These are phyloP conservation scores for Dromiciops gliroides DNA, from an alignment of 2,113 vertebrate species.

Conservation along the genomic window DNA sequence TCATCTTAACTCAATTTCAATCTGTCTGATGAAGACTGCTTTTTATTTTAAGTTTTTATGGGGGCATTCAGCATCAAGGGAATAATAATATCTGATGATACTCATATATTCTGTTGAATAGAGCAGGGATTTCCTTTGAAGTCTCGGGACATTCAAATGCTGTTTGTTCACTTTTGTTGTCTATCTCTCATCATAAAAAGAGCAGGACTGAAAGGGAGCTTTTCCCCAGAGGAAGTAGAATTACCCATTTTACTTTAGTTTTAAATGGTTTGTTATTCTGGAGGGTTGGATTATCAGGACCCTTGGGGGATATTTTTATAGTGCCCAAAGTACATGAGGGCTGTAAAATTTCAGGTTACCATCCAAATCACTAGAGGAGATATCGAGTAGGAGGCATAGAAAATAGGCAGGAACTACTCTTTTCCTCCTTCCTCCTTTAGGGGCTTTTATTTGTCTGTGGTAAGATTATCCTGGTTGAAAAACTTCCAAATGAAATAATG, in stretches of 20 bases:
- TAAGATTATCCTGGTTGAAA: not conserved
- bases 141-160: slow-evolving; percentile 23
- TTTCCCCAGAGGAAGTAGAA: slow-evolving; percentile 3
- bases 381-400: not conserved
- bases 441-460: not conserved
- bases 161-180: slow-evolving; percentile 8
- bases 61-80: not conserved
- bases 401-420: not conserved
- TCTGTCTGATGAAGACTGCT: slow-evolving; percentile 2
- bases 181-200: not conserved
- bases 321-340: not conserved
- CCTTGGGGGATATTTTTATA: slow-evolving; percentile 23
- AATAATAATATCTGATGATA: slow-evolving; percentile 21
- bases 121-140: not conserved
- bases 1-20: slow-evolving; percentile 26
- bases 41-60: slow-evolving; percentile 49
- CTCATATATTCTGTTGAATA: slow-evolving; percentile 28
- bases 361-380: not conserved
- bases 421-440: not conserved
- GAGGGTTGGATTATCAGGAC: slow-evolving; percentile 30
- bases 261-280: slow-evolving; percentile 28
- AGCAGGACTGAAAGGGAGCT: not conserved
- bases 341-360: slow-evolving; percentile 18
- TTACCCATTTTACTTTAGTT: slow-evolving; percentile 26
- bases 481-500: not conserved